Base-by-base conservation (phyloP, 2,888 invertebrate genomes). In the Drosophila prolongata region DNA sequence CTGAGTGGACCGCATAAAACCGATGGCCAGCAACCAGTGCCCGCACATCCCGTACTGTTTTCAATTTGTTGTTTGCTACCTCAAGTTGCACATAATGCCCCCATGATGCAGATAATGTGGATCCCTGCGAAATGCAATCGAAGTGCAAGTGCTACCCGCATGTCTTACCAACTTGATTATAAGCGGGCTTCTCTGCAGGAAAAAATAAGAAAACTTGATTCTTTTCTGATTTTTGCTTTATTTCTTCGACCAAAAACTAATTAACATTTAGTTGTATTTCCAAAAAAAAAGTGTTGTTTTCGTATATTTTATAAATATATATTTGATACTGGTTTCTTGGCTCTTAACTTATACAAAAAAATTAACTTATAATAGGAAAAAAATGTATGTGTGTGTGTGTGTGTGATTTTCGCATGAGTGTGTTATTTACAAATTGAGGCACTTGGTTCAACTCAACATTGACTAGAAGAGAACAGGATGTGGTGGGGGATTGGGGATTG, bases 341-440 rank as follows among this genome's bases (percentile, higher is more conserved):
- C 24, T 53, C 54, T 53, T 65, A 62, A n/a, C 6, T 16, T 66
- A 53, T 6, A 14, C 37, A 53, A 65, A 78, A 71, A 71, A 50
- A 55, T 42, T 9, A 14, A 27, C 49, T 55, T 70, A 54, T 8
- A 30, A 11, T 60, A 56, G 50, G 40, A 30, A 59, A 75, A 60
- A 67, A 68, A 50, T n/a, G n/a, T n/a, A n/a, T n/a, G 27, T 27
- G 13, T 34, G 6, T 37, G 9, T 37, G 9, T 37, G 30, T n/a
- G 34, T 47, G 14, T n/a, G 34, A 43, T 35, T 35, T 50, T 52
- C 30, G 64, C 38, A 34, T 52, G 62, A 54, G 50, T 60, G 50
- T 58, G 70, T 60, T 85, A 85, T 85, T 40, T 80, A 85, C 88
- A 87, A 38, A 73, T 72, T 68, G 78, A 82, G 82, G 82, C 82